A percentile compares a stretch with the other conserved stretches of the same genome.
These are phyloP conservation scores for Poecilia gillii DNA, from an alignment of 2,797 vertebrate species.

Conservation along the genomic window DNA sequence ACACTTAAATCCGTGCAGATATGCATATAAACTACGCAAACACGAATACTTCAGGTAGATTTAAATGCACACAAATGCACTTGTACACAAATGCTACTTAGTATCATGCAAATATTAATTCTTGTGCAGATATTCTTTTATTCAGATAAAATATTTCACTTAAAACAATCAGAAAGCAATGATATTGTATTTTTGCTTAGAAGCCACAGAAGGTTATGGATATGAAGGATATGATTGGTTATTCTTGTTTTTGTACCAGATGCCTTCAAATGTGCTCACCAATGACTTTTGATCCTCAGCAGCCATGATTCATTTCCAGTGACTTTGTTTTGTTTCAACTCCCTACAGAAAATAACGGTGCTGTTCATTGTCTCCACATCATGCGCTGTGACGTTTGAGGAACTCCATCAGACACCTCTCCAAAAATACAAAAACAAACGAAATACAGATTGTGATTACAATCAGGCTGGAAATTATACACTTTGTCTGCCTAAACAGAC, in stretches of 20 bases:
- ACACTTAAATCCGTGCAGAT: conserved; percentile 59
- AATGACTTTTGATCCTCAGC: conserved; percentile 55
- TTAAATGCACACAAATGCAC: conserved; percentile 24
- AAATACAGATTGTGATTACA: conserved; percentile 62
- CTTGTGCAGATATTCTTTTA: conserved; percentile 58
- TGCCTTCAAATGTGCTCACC: conserved; percentile 42
- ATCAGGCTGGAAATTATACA: conserved; percentile 51
- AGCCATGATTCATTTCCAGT: conserved; percentile 81
- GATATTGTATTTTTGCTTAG: conserved; percentile 66
- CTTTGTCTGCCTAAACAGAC: conserved; percentile 44
- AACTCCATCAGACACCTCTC: conserved; percentile 61
- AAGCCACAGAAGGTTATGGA: conserved; percentile 56
- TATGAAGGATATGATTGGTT: conserved; percentile 44
- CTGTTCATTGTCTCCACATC: conserved; percentile 58
- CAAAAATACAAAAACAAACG: conserved; percentile 58
- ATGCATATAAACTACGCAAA: conserved; percentile 64
- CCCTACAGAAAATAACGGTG: conserved; percentile 68
- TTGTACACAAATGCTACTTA: conserved; percentile 40
- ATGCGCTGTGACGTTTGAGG: conserved; percentile 41
- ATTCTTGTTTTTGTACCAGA: conserved; percentile 44
- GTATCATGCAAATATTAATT: conserved; percentile 55
- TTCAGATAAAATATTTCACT: conserved; percentile 70
- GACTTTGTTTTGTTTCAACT: conserved; percentile 74
- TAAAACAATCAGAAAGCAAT: conserved; percentile 80
- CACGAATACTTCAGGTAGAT: conserved; percentile 40